phyloP scores from a whole-genome alignment of 2,888 invertebrate genomes.

The Sarcophaga variegata region DNA sequence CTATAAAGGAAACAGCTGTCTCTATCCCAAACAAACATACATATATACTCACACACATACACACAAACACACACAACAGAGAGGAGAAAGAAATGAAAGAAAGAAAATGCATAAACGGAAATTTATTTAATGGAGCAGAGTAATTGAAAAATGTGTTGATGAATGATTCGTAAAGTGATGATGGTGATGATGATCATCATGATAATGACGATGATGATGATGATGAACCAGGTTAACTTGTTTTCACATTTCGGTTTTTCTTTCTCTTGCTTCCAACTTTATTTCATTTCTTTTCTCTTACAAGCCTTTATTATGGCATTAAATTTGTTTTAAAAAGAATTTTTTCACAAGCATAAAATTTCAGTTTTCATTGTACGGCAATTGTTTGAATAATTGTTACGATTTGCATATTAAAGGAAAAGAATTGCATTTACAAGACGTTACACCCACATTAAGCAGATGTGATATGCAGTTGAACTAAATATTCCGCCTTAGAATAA shows the following conservation, averaged over 20 bases:
- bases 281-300: background rate
- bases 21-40: background rate
- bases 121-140: constrained; percentile 57
- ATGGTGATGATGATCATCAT: constrained; percentile 9
- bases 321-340: constrained; percentile 20
- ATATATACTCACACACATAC: background rate
- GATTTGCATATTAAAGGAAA: background rate
- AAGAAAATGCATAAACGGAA: constrained; percentile 43
- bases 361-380: background rate
- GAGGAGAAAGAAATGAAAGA: background rate
- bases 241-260: constrained; percentile 1
- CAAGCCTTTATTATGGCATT: background rate
- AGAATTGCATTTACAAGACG: background rate
- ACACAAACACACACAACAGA: background rate
- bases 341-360: background rate
- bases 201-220: background rate
- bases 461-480: too few relatives aligned
- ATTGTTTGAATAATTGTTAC: background rate
- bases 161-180: constrained; percentile 57
- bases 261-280: background rate
- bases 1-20: constrained; percentile 23
- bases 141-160: constrained; percentile 62
- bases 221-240: background rate
- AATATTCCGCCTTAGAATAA: too few relatives aligned
- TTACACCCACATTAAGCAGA: background rate